Evolutionary conservation across 2,888 invertebrate genomes (phyloP).

Genomic region (Apodemia zela): DNA sequence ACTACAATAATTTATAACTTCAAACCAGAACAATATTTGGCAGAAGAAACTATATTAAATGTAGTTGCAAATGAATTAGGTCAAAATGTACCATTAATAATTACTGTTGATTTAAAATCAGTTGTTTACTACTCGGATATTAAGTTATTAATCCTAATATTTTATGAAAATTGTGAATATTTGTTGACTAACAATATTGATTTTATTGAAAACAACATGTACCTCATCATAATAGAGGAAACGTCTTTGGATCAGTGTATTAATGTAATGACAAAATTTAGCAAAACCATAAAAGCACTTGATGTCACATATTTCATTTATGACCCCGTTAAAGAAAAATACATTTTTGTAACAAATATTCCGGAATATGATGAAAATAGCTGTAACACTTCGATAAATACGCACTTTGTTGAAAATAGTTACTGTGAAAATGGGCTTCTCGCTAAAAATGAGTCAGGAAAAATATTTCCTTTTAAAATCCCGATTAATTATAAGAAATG

Average conservation of each 20-base stretch:
- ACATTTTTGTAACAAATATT: slow-evolving; percentile 40
- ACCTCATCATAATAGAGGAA: slow-evolving; percentile 25
- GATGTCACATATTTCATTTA: slow-evolving; percentile 44
- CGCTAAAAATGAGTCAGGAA: slow-evolving; percentile 23
- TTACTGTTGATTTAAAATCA: slow-evolving; percentile 21
- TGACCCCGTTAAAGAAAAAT: slow-evolving; percentile 25
- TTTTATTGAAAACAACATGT: slow-evolving; percentile 18
- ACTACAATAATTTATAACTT: slow-evolving; percentile 19
- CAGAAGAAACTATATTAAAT: not conserved
- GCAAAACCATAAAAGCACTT: slow-evolving; percentile 34
- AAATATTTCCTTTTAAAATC: slow-evolving; percentile 44
- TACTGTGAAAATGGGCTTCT: slow-evolving; percentile 41
- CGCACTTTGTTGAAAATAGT: slow-evolving; percentile 37
- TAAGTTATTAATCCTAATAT: slow-evolving; percentile 19
- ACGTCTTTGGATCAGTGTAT: slow-evolving; percentile 16
- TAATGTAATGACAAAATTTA: slow-evolving; percentile 34
- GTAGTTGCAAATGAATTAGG: slow-evolving; percentile 9
- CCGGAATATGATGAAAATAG: slow-evolving; percentile 42
- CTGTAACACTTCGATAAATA: slow-evolving; percentile 38
- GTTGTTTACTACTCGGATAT: slow-evolving; percentile 25
- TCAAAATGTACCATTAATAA: slow-evolving; percentile 26
- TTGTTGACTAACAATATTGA: slow-evolving; percentile 15
- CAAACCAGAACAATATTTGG: not conserved
- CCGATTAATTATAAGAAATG: slow-evolving; percentile 49
- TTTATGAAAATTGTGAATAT: slow-evolving; percentile 23